Evolutionary conservation across 2,888 invertebrate species (phyloP).

Genomic region (Rotaria sp.): DNA sequence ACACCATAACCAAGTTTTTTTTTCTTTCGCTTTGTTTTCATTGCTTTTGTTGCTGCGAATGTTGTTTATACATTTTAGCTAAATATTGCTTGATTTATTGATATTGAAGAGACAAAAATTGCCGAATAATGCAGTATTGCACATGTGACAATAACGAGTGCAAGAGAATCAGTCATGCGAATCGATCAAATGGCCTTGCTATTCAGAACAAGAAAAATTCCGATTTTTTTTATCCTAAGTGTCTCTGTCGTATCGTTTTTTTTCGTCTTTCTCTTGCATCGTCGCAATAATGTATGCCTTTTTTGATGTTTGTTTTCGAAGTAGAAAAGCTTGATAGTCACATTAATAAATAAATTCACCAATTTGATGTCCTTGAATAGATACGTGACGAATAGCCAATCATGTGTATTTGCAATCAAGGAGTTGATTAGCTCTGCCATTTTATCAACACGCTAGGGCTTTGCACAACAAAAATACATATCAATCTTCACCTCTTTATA

Average conservation of each 20-base stretch:
- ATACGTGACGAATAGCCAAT: background rate
- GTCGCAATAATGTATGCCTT: background rate
- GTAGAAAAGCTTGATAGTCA: background rate
- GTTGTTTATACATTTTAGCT: background rate
- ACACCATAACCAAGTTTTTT: background rate
- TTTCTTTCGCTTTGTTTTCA: background rate
- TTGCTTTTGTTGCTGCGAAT: background rate
- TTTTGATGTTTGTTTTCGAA: background rate
- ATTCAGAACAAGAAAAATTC: background rate
- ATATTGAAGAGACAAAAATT: background rate
- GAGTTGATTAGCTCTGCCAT: background rate
- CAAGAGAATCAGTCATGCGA: background rate
- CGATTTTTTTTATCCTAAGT: too few species aligned
- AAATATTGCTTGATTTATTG: background rate
- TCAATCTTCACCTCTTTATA: too few species aligned
- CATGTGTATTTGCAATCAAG: background rate
- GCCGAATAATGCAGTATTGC: background rate
- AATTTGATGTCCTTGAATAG: background rate
- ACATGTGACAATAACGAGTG: background rate
- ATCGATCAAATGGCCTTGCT: background rate
- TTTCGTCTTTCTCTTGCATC: background rate
- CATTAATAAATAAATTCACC: background rate
- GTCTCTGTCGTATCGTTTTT: background rate
- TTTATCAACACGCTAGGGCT: background rate
- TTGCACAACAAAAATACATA: too few species aligned